Conservation (phyloP, 2,888 invertebrate genomes). For the Phragmatobia fuliginosa region DNA sequence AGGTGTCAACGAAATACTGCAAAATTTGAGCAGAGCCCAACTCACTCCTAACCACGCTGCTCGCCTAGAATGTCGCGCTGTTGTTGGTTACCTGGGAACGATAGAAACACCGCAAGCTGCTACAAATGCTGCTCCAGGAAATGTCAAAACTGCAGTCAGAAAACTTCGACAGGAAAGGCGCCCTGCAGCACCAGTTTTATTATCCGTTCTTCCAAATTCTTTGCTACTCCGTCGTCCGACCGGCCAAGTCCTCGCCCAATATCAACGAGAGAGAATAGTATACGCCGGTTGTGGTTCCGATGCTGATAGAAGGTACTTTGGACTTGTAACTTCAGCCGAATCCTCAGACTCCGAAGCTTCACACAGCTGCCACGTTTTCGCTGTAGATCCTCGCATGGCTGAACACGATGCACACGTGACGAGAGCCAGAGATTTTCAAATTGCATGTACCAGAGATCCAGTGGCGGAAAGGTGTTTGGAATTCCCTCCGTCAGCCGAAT, state of each 20-base stretch:
- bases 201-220: slow-evolving; percentile 93
- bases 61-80: slow-evolving; percentile 91
- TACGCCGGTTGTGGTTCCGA: slow-evolving; percentile 97
- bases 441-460: slow-evolving; percentile 93
- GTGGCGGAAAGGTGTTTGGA: slow-evolving; percentile 94
- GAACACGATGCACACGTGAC: slow-evolving; percentile 93
- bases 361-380: slow-evolving; percentile 98
- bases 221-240: slow-evolving; percentile 92
- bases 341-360: slow-evolving; percentile 86
- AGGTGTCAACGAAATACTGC: slow-evolving; percentile 78
- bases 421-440: slow-evolving; percentile 94
- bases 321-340: slow-evolving; percentile 94
- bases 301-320: slow-evolving; percentile 96
- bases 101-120: slow-evolving; percentile 97
- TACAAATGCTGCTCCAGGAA: slow-evolving; percentile 91
- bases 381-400: slow-evolving; percentile 94
- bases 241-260: slow-evolving; percentile 93
- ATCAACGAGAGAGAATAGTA: slow-evolving; percentile 94
- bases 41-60: slow-evolving; percentile 75
- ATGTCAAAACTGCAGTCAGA: slow-evolving; percentile 95
- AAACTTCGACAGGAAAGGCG: slow-evolving; percentile 96
- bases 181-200: slow-evolving; percentile 93
- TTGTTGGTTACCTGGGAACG: slow-evolving; percentile 98
- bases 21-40: slow-evolving; percentile 75
- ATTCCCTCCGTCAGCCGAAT: slow-evolving; percentile 95